Evolutionary conservation across 1,140 invertebrate species (phyloP).

Genomic region (Venustaconcha ellipsiformis): DNA sequence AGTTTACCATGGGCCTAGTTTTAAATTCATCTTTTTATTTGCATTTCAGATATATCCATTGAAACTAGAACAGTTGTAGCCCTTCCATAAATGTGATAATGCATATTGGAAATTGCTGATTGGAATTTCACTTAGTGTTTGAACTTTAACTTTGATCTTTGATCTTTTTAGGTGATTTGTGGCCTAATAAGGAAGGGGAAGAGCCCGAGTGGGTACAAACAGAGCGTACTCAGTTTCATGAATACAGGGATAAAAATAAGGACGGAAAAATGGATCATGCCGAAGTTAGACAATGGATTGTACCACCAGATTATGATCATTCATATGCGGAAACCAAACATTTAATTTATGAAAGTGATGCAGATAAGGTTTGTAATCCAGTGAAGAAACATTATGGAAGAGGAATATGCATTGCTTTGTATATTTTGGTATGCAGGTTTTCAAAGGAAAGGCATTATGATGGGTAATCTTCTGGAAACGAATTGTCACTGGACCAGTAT

Average conservation of each 20-base stretch:
- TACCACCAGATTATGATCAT: conserved; percentile 96
- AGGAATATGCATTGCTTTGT: no score
- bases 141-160: background rate
- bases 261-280: conserved; percentile 91
- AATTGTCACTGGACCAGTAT: no score
- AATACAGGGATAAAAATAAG: conserved; percentile 84
- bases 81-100: no score
- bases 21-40: no score
- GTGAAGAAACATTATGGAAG: no score
- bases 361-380: conserved; percentile 78
- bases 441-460: background rate
- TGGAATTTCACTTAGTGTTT: no score
- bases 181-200: conserved; percentile 71
- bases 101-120: no score
- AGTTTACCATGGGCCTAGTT: no score
- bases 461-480: background rate
- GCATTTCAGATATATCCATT: no score
- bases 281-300: conserved; percentile 93
- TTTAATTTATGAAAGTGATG: conserved; percentile 94
- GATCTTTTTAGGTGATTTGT: conserved; percentile 63
- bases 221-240: conserved; percentile 88
- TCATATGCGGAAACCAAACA: conserved; percentile 96
- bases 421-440: no score
- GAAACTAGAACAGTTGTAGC: no score
- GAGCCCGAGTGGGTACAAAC: conserved; percentile 97